These are phyloP conservation scores for Drosophila subsilvestris DNA, from an alignment of 2,888 invertebrate species.

Conservation along the genomic window DNA sequence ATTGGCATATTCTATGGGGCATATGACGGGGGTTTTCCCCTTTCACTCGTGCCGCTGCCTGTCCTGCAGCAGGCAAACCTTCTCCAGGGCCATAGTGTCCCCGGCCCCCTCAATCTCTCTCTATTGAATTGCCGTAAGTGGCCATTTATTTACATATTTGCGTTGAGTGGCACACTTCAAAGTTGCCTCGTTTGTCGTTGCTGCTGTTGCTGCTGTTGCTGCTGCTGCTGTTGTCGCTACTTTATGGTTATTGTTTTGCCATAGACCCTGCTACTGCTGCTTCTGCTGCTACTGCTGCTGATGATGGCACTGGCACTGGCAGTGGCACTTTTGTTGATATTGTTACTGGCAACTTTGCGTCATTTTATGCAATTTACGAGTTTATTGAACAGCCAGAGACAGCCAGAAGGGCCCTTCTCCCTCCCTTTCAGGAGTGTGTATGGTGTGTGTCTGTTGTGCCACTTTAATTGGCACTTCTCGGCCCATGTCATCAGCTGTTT, in stretches of 20 bases:
- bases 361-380: slow-evolving; percentile 75
- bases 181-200: slow-evolving; percentile 32
- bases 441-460: slow-evolving; percentile 29
- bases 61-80: background rate
- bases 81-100: slow-evolving; percentile 1
- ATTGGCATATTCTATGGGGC: slow-evolving; percentile 60
- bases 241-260: slow-evolving; percentile 77
- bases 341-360: slow-evolving; percentile 60
- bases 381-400: slow-evolving; percentile 59
- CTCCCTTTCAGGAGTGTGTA: background rate
- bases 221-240: slow-evolving; percentile 41
- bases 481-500: slow-evolving; percentile 47
- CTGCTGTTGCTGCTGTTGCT: slow-evolving; percentile 29
- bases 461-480: slow-evolving; percentile 70
- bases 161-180: slow-evolving; percentile 74
- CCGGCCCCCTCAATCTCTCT: background rate
- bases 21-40: background rate
- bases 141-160: slow-evolving; percentile 79
- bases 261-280: slow-evolving; percentile 31
- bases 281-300: slow-evolving; percentile 30
- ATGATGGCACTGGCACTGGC: slow-evolving; percentile 23
- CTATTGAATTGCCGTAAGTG: slow-evolving; percentile 76
- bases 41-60: background rate
- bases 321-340: slow-evolving; percentile 33
- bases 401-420: background rate